These are phyloP conservation scores for Acanthurus lineatus DNA, from an alignment of 2,797 vertebrate species.

Conservation along the genomic window DNA sequence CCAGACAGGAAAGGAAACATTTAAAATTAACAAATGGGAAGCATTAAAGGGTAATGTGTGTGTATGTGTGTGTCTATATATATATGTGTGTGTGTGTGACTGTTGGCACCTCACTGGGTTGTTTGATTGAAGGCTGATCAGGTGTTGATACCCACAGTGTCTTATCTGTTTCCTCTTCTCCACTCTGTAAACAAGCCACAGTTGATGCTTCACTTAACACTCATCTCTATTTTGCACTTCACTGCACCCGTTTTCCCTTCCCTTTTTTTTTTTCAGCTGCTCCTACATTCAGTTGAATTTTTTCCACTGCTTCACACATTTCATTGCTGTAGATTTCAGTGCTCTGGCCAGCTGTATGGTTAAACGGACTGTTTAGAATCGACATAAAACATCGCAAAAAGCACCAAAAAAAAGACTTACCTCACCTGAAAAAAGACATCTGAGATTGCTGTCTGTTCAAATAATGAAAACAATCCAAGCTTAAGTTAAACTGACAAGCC, in stretches of 20 bases:
- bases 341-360: neutral
- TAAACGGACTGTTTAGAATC: neutral
- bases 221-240: conserved; percentile 8
- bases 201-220: neutral
- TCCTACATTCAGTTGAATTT: neutral
- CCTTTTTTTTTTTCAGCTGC: neutral
- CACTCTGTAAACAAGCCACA: conserved; percentile 12
- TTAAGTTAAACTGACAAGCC: neutral
- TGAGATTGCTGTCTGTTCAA: neutral
- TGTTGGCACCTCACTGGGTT: neutral
- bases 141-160: conserved; percentile 11
- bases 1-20: neutral
- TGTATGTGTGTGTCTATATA: too few species aligned
- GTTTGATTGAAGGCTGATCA: conserved; percentile 20
- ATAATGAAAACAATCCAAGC: neutral
- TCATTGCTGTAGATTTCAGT: neutral
- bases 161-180: neutral
- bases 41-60: conserved; percentile 1
- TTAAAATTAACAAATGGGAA: conserved; percentile 16
- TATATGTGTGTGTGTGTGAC: conserved; percentile 6
- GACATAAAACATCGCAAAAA: neutral
- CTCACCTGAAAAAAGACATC: neutral
- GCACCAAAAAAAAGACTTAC: neutral
- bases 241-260: neutral
- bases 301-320: neutral